Conservation (phyloP, 2,797 vertebrate genomes). For the Rachycentron canadum region DNA sequence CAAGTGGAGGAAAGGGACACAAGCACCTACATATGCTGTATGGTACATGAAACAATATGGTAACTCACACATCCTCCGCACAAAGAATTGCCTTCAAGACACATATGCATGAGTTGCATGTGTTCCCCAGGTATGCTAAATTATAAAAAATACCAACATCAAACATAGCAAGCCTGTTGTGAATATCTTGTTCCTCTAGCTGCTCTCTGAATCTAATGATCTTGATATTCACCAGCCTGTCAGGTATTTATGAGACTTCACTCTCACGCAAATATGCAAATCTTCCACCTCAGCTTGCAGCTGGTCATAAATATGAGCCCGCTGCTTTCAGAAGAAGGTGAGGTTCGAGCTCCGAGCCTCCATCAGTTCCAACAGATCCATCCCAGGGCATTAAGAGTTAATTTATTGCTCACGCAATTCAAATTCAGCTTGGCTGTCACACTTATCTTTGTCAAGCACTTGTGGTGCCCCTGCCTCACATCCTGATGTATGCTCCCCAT, state of each 20-base stretch:
- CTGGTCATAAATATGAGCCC: slow-evolving; percentile 69
- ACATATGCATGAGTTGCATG: background rate
- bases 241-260: slow-evolving; percentile 64
- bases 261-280: slow-evolving; percentile 58
- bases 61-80: slow-evolving; percentile 1
- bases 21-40: background rate
- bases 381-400: slow-evolving; percentile 68
- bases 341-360: slow-evolving; percentile 12
- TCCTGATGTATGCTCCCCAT: slow-evolving; percentile 73
- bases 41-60: slow-evolving; percentile 22
- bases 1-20: background rate
- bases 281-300: slow-evolving; percentile 34
- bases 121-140: slow-evolving; percentile 8
- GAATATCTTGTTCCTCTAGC: slow-evolving; percentile 15
- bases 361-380: slow-evolving; percentile 41
- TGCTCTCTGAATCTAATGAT: slow-evolving; percentile 26
- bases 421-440: slow-evolving; percentile 63
- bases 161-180: slow-evolving; percentile 2
- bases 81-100: background rate
- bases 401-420: slow-evolving; percentile 67
- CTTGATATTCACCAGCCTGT: slow-evolving; percentile 42
- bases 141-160: slow-evolving; percentile 37
- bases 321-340: slow-evolving; percentile 28
- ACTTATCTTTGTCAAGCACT: slow-evolving; percentile 70
- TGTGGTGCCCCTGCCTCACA: slow-evolving; percentile 22